phyloP scores from a whole-genome alignment of 1,140 invertebrate species.

The Papilio polytes region DNA sequence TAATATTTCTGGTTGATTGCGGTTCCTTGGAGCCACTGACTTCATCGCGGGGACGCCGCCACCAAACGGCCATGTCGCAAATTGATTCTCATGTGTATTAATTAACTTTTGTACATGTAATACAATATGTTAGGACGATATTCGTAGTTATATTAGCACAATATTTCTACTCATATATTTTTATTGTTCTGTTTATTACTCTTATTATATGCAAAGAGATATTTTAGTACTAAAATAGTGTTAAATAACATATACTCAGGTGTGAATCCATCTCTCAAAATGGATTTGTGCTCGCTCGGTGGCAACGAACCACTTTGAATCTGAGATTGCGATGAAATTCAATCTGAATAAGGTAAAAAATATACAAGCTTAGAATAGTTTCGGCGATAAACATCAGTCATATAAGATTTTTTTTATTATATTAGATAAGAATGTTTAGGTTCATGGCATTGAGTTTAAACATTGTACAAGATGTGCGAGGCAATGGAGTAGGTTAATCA shows the following conservation, averaged over 20 bases:
- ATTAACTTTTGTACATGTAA: constrained; percentile 54
- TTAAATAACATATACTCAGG: no score
- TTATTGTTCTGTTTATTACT: constrained; percentile 8
- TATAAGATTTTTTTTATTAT: neutral
- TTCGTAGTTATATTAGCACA: constrained; percentile 38
- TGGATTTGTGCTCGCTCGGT: no score
- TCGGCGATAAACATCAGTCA: no score
- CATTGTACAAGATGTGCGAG: neutral
- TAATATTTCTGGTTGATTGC: constrained; percentile 53
- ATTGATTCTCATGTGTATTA: constrained; percentile 57
- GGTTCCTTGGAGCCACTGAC: constrained; percentile 50
- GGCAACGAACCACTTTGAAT: no score
- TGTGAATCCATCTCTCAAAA: no score
- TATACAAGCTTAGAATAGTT: no score
- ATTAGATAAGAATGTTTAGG: neutral
- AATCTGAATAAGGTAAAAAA: no score
- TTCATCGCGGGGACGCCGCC: constrained; percentile 51
- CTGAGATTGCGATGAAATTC: no score
- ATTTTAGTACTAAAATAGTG: neutral
- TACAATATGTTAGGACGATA: constrained; percentile 36
- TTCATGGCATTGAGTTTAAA: neutral
- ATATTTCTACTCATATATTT: neutral
- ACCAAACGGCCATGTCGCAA: constrained; percentile 60
- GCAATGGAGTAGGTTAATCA: neutral
- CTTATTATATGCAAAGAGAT: neutral